Evolutionary conservation across 1,140 invertebrate genomes (phyloP), one percentile per base, ranked within the genome.

Genomic region (Babylonia areolata): DNA sequence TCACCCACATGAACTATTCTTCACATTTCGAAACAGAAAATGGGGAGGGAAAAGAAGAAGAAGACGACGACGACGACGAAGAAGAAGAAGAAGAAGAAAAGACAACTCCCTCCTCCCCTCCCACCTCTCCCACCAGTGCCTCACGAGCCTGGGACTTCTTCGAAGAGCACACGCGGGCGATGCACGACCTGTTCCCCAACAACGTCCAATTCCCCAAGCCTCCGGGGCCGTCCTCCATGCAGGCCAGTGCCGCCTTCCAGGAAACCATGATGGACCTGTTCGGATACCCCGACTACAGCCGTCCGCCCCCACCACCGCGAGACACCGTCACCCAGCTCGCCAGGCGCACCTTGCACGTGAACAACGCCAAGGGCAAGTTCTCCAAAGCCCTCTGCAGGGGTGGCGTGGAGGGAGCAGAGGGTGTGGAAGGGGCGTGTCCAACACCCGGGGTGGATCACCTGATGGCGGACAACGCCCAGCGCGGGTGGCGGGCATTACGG

Each of bases 221-320:
- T 31, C 85, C 79, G 46, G 88, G 83, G 42, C 84, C 84, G 51
- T 78, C 81, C 28, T 86, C 87, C 28, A 89, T 91, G 83, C 37
- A 82, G 3, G 54, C 89, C 69, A 91, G 90, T 85, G 73, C 79
- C 78, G 85, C 83, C 20, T 91, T 91, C 80, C 90, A 91, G 39
- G 75, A 89, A 77, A 87, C 87, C 12, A 91, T 91, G 90, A 73
- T 80, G 23, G 89, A 91, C 58, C 83, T 91, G 71, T 91, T 89
- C 58, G 58, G 58, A 12, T 64, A 64, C 28, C 58, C 58, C 15
- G 58, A 64, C 23, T 64, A 64, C 28, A 6, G 15, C 58, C 58
- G 28, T 23, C 58, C 58, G 28, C 58, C 58, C 23, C 58, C 58
- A 28, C 46, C 9, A 51, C 46, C 46, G 20, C 58, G 28, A 5